Evolutionary conservation across 2,797 vertebrate species (phyloP), one percentile per base, ranked within the genome.

Genomic region (Pipistrellus nathusii): DNA sequence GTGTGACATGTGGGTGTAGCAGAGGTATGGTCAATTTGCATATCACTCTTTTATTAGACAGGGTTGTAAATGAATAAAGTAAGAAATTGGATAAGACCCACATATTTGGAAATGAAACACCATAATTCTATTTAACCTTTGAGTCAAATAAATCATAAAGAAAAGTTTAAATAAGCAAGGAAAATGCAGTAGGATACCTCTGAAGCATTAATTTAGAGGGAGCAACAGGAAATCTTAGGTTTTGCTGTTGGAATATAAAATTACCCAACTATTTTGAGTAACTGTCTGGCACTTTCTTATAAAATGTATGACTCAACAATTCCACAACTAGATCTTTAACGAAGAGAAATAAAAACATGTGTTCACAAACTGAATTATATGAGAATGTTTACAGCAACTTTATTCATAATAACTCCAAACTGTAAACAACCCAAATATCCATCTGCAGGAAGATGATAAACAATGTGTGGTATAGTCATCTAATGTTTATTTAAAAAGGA

Each of bases 311-410:
- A 89, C 17, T 94, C 78, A 90, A 27, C n/a, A 68, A 55, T 92
- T 73, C 23, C 12, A 78, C 8, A 59, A 77, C 25, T 23, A 78
- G 27, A 25, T 88, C 17, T 93, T 92, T 87, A 94, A 80, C 2
- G 3, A 72, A 88, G 13, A 73, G 2, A 92, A 92, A 69, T 78
- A 85, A 83, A 97, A 96, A 90, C 85, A 85, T 55, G 57, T 55
- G 84, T 81, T 72, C 51, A 85, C 59, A 51, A 69, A 68, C 90
- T 90, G n/a, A 59, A 85, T 82, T 87, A 57, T 30, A n/a, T 5
- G 71, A 72, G 25, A 71, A 41, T 94, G n/a, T 82, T 92, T 71
- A 80, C 8, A 75, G 44, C 30, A 94, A 75, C 44, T 94, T 94
- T 85, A 82, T 41, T 82, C 38, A 83, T 90, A 87, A 66, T 83